A percentile compares a stretch with the other conserved stretches of the same genome.
Evolutionary conservation across 2,113 vertebrate species (phyloP).

Genomic region (Lagopus leucura): DNA sequence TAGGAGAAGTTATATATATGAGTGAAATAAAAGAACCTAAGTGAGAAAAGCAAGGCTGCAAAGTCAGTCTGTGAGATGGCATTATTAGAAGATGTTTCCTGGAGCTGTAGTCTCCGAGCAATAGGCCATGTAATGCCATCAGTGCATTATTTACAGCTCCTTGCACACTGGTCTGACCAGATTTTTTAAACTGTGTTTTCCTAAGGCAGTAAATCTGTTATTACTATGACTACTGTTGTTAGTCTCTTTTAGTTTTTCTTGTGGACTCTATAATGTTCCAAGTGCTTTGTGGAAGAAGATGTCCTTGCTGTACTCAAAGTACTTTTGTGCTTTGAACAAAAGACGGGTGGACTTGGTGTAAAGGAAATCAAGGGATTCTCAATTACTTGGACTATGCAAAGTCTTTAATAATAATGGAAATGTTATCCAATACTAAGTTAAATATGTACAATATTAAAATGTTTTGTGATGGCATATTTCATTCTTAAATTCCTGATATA

Average conservation of each 20-base stretch:
- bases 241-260: slow-evolving; percentile 1
- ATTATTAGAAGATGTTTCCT: slow-evolving; percentile 28
- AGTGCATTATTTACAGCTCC: slow-evolving; percentile 52
- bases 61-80: slow-evolving; percentile 12
- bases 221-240: slow-evolving; percentile 12
- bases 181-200: slow-evolving; percentile 58
- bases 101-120: not conserved
- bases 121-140: slow-evolving; percentile 55
- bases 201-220: slow-evolving; percentile 51
- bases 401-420: not conserved
- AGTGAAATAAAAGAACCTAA: slow-evolving; percentile 34
- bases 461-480: not conserved
- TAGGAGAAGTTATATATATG: not conserved
- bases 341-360: not conserved
- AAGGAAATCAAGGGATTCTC: not conserved
- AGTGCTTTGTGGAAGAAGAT: not conserved
- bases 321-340: not conserved
- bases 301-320: not conserved
- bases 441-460: not conserved
- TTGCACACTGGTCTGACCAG: slow-evolving; percentile 41
- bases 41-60: not conserved
- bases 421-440: not conserved
- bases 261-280: not conserved
- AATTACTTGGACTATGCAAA: not conserved
- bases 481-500: not conserved